Conservation (phyloP, 2,888 invertebrate genomes). For the Stomorhina lunata region DNA sequence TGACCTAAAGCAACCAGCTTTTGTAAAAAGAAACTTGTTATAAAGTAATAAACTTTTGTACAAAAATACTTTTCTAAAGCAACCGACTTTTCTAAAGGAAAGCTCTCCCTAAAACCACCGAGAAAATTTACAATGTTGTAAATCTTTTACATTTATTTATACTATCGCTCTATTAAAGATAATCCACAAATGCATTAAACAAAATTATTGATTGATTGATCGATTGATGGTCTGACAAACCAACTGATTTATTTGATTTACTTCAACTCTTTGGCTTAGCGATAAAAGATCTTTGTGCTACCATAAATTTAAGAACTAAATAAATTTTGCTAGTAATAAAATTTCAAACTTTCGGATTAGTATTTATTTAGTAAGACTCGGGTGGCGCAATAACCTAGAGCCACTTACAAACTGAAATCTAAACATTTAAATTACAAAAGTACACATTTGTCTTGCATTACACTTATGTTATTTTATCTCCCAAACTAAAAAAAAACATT, state of each 20-base stretch:
- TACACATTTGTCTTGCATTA: background rate
- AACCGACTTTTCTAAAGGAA: too few species aligned
- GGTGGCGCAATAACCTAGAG: constrained; percentile 43
- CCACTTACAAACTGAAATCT: constrained; percentile 18
- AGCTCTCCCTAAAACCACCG: too few species aligned
- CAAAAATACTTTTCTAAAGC: too few species aligned
- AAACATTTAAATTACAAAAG: background rate
- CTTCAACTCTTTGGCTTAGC: background rate
- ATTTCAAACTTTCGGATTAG: constrained; percentile 29
- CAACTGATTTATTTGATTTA: constrained; percentile 30
- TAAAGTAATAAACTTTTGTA: too few species aligned
- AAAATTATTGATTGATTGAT: constrained; percentile 55
- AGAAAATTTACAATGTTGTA: background rate
- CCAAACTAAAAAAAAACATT: background rate
- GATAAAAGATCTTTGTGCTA: background rate
- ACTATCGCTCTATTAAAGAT: constrained; percentile 11
- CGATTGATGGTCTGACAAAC: constrained; percentile 27
- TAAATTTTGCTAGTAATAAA: constrained; percentile 8
- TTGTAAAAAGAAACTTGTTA: too few species aligned
- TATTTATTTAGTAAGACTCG: constrained; percentile 30
- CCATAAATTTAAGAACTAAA: background rate
- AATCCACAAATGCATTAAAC: constrained; percentile 43
- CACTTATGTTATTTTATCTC: background rate
- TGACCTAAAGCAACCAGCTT: too few species aligned
- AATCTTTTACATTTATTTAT: constrained; percentile 20